These are phyloP conservation scores for Brienomyrus brachyistius DNA, from an alignment of 2,113 vertebrate species.

Conservation along the genomic window DNA sequence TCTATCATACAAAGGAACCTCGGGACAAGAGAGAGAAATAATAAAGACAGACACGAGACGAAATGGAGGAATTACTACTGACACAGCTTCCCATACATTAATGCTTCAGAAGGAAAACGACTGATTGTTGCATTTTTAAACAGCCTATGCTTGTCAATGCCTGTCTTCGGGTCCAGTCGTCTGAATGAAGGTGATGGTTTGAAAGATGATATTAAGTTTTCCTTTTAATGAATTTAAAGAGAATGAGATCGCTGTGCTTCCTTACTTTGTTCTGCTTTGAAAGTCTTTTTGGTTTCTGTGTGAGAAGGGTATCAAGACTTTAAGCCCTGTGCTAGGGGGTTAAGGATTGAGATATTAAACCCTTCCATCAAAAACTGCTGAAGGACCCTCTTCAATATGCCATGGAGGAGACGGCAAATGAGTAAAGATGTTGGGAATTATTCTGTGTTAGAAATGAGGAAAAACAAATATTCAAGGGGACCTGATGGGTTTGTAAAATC, in stretches of 20 bases:
- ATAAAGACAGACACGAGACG: neutral
- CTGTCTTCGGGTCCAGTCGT: neutral
- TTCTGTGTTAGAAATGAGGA: neutral
- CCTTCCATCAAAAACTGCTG: neutral
- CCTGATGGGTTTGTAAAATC: neutral
- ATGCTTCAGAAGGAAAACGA: neutral
- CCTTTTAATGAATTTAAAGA: neutral
- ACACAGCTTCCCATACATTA: neutral
- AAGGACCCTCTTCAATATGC: neutral
- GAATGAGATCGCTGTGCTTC: neutral
- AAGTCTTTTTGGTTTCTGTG: neutral
- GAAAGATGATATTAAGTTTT: neutral
- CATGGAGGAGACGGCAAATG: neutral
- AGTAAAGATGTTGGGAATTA: neutral
- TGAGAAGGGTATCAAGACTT: neutral
- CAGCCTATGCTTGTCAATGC: neutral
- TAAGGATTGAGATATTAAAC: conserved; percentile 5
- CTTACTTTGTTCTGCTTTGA: neutral
- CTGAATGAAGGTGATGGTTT: neutral
- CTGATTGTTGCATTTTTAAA: neutral
- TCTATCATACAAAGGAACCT: neutral
- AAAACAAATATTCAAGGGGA: neutral
- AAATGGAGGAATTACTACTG: neutral
- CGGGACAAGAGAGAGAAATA: neutral
- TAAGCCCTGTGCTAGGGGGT: neutral